phyloP scores from a whole-genome alignment of 2,888 invertebrate species.

The Nomada flava region DNA sequence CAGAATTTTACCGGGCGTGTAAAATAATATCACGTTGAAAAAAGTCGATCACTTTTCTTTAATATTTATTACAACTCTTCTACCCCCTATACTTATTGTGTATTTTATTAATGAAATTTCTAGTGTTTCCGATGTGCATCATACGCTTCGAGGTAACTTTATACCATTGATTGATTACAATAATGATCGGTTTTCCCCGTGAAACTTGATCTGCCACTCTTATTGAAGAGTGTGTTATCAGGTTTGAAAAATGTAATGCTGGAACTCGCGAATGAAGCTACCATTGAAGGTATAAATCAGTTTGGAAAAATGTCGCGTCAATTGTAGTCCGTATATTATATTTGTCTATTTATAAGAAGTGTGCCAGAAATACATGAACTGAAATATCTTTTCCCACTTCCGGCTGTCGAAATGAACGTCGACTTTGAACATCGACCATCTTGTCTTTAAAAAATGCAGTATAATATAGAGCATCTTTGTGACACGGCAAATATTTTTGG shows the following conservation, averaged over 20 bases:
- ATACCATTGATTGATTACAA: neutral
- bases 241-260: conserved; percentile 8
- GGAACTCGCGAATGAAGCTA: neutral
- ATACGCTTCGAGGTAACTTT: neutral
- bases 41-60: too few species aligned
- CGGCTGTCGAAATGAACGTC: neutral
- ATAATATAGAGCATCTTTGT: too few species aligned
- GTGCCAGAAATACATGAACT: neutral
- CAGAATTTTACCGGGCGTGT: too few species aligned
- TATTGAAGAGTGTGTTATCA: neutral
- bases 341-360: neutral
- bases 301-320: neutral
- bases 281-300: neutral
- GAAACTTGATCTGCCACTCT: neutral
- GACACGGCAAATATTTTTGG: too few species aligned
- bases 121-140: neutral
- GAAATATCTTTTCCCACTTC: neutral
- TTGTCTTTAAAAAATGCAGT: too few species aligned
- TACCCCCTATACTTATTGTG: neutral
- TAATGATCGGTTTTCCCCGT: neutral
- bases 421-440: too few species aligned
- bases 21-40: too few species aligned
- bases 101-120: neutral
- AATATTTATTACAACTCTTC: neutral
- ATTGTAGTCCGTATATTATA: neutral